Conservation (phyloP, 2,797 vertebrate species). For the Hoplostethus atlanticus region DNA sequence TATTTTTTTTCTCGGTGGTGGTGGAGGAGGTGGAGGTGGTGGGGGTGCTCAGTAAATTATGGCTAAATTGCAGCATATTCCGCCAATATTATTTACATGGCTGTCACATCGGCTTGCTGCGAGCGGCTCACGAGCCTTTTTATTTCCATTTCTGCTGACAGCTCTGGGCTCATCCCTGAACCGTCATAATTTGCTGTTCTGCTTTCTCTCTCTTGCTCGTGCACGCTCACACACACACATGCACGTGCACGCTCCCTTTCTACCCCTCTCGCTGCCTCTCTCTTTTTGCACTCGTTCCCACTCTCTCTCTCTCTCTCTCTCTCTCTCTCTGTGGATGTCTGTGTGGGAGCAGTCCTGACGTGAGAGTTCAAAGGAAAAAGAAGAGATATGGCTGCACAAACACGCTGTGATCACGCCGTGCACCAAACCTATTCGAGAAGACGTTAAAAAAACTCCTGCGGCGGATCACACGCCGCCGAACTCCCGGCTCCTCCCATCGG, state of each 20-base stretch:
- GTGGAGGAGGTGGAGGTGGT: too few relatives aligned
- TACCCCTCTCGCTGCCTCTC: neutral
- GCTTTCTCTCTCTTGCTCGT: constrained; percentile 45
- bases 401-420: neutral
- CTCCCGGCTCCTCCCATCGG: neutral
- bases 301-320: neutral
- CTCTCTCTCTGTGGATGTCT: constrained; percentile 4
- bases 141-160: constrained; percentile 74
- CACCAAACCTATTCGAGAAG: neutral
- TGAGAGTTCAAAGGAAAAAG: constrained; percentile 51
- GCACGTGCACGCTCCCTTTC: neutral
- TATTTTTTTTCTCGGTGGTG: constrained; percentile 1
- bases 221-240: constrained; percentile 6
- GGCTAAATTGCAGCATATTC: constrained; percentile 70
- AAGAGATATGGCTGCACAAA: constrained; percentile 30
- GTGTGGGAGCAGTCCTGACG: constrained; percentile 58
- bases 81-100: constrained; percentile 76
- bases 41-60: constrained; percentile 59
- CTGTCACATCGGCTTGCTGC: constrained; percentile 72
- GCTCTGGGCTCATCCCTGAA: constrained; percentile 75
- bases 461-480: constrained; percentile 20
- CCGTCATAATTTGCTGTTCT: constrained; percentile 67
- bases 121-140: constrained; percentile 63
- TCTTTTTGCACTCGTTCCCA: neutral
- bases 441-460: neutral